Evolutionary conservation across 2,797 vertebrate genomes (phyloP), one percentile per base, ranked within the genome.

Genomic region (Sarcoramphus papa): DNA sequence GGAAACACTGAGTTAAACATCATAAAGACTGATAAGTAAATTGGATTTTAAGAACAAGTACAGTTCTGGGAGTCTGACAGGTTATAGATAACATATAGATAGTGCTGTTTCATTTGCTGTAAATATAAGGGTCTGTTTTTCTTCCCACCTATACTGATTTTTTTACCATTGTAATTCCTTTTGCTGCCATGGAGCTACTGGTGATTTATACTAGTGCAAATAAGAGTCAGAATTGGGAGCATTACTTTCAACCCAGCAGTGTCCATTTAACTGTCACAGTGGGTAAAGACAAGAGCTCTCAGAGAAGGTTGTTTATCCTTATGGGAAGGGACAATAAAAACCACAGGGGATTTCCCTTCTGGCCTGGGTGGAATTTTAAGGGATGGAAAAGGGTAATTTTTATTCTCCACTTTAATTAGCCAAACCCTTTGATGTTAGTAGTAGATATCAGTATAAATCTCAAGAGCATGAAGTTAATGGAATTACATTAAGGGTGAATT

Each of bases 301-400:
- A 95, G 57, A 91, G 45, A 94, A 94, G 45, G 48, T 54, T 97
- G 91, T 97, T 97, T 95, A 95, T 95, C 72, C 94, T 97, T 95
- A 93, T 85, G 81, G 92, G 53, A 95, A 87, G 78, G 88, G 88
- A 95, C 97, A 97, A 95, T 97, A 97, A 97, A 97, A 96, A 84
- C 88, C 72, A 89, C 82, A 90, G 96, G 96, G 62, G 57, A 91
- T 94, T 96, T 97, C 68, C 90, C 86, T 94, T 95, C 84, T 95
- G 69, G 65, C 54, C 73, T 35, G 73, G 31, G 63, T 93, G 84
- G 91, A 97, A 96, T 95, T 96, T 95, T 90, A 92, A 81, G 69
- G 73, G 62, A 92, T 94, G 40, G 69, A 94, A 96, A 88, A 86
- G 47, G 47, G 76, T 91, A 96, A 96, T 96, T 97, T 97, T 95